These are phyloP conservation scores for Argyresthia goedartella DNA, from an alignment of 2,888 invertebrate species.

Conservation along the genomic window DNA sequence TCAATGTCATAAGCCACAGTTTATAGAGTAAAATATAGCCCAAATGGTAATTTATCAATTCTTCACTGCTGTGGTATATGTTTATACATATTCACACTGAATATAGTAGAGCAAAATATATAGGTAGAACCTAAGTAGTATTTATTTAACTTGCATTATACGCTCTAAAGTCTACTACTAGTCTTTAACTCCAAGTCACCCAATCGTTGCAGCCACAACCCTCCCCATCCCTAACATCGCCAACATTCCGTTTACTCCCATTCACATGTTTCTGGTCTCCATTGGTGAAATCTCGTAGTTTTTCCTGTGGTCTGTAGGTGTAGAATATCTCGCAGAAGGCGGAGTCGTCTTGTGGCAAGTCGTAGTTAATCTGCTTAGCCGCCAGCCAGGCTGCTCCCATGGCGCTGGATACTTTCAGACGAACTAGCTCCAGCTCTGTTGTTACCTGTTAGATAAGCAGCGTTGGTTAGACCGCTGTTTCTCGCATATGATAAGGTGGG, in stretches of 20 bases:
- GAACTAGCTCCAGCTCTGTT: constrained; percentile 71
- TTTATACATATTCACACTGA: no score
- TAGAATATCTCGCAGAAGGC: constrained; percentile 78
- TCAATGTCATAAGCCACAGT: no score
- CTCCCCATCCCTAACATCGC: neutral
- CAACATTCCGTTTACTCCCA: neutral
- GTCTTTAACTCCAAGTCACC: no score
- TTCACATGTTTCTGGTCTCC: neutral
- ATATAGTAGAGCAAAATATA: no score
- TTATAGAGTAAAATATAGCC: no score
- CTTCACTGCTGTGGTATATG: no score
- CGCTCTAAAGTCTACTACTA: no score
- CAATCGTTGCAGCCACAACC: neutral
- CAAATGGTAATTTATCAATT: no score
- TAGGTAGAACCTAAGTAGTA: no score
- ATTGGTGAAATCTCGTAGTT: constrained; percentile 4
- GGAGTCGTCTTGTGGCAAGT: constrained; percentile 78
- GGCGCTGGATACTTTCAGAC: constrained; percentile 81
- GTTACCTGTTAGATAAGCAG: constrained; percentile 31
- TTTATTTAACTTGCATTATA: no score
- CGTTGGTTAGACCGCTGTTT: neutral
- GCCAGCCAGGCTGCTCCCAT: constrained; percentile 90
- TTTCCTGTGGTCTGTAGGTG: constrained; percentile 46
- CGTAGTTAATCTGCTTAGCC: constrained; percentile 75
- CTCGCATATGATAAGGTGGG: no score